These are phyloP conservation scores for Echinometra lucunter DNA, from an alignment of 53 echinoderm and acorn worm species.

Conservation along the genomic window DNA sequence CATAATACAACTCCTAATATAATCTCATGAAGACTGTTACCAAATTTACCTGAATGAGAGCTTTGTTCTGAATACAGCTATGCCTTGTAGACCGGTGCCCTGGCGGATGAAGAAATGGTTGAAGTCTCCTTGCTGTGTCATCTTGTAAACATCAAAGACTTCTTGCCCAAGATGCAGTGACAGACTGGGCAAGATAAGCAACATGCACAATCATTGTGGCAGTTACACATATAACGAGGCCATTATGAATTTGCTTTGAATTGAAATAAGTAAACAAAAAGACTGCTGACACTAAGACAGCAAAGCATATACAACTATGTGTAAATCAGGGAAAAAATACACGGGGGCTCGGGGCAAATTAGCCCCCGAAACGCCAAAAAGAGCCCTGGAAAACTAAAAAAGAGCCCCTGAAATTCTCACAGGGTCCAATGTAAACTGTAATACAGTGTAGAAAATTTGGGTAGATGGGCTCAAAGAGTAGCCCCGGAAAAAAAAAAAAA, in stretches of 20 bases:
- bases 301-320: background rate
- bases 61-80: constrained; percentile 97
- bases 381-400: too few relatives aligned
- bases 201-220: background rate
- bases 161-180: constrained; percentile 99
- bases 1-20: too few relatives aligned
- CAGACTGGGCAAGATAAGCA: constrained; percentile 73
- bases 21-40: background rate
- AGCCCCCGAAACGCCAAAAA: too few relatives aligned
- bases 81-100: constrained; percentile 96
- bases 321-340: too few relatives aligned
- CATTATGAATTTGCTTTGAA: background rate
- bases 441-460: too few relatives aligned
- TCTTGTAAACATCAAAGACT: constrained; percentile 99
- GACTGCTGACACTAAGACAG: background rate
- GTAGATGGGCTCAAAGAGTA: too few relatives aligned
- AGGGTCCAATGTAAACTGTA: too few relatives aligned
- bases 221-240: background rate
- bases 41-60: constrained; percentile 93
- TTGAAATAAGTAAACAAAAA: background rate
- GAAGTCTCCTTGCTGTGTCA: constrained; percentile 89
- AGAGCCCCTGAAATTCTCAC: too few relatives aligned
- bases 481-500: too few relatives aligned
- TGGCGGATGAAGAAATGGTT: constrained; percentile 98
- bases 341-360: too few relatives aligned